Evolutionary conservation across 1,140 invertebrate species (phyloP).

Genomic region (Helicoverpa zea): DNA sequence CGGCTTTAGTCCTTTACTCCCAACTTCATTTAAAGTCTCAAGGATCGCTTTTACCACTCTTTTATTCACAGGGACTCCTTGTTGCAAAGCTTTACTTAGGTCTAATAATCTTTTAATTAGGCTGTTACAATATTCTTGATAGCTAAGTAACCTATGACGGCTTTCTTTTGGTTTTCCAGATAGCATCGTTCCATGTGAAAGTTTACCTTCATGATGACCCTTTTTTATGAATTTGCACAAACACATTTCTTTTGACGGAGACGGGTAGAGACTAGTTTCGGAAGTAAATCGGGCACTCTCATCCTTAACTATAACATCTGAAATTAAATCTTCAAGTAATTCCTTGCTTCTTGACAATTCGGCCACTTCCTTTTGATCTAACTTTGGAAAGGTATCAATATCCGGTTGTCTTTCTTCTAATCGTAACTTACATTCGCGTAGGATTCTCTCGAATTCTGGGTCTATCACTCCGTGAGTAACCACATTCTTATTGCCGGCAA

Average conservation of each 20-base stretch:
- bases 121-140: not conserved
- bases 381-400: constrained; percentile 44
- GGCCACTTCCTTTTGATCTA: constrained; percentile 17
- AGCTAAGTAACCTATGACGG: not conserved
- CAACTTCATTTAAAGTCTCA: not conserved
- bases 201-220: not conserved
- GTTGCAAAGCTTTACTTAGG: not conserved
- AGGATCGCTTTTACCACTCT: not conserved
- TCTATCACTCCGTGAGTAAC: constrained; percentile 49
- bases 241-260: not conserved
- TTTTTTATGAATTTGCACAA: constrained; percentile 39
- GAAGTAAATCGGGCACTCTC: not conserved
- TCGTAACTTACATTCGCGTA: constrained; percentile 53
- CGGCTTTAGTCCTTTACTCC: not conserved
- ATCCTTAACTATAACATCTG: constrained; percentile 24
- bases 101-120: constrained; percentile 6
- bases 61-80: not conserved
- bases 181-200: not conserved
- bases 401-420: constrained; percentile 38
- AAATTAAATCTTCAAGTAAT: constrained; percentile 46
- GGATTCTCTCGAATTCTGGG: constrained; percentile 54
- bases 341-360: constrained; percentile 47
- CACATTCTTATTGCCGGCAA: constrained; percentile 50
- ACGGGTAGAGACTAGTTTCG: not conserved
- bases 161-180: not conserved